Conservation (phyloP, 53 echinoderm and acorn worm species). For the Crossaster papposus region DNA sequence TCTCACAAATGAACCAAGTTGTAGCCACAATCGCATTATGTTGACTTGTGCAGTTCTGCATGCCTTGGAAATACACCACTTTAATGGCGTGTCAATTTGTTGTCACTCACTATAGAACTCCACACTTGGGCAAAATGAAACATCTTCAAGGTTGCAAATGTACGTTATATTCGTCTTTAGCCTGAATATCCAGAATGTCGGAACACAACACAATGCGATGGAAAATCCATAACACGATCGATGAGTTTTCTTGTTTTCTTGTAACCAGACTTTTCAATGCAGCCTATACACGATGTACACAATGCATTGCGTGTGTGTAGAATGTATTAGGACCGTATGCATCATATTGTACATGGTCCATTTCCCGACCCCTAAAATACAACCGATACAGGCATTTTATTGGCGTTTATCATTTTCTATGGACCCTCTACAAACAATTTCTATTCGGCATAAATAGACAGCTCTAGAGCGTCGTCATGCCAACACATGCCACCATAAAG, state of each 20-base stretch:
- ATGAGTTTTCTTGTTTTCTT: constrained; percentile 12
- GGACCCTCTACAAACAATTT: not conserved
- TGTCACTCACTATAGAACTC: not conserved
- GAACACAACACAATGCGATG: not conserved
- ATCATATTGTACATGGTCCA: not conserved
- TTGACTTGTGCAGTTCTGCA: not conserved
- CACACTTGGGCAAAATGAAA: not conserved
- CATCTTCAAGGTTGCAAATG: not conserved
- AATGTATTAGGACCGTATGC: not conserved
- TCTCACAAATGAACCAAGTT: not conserved
- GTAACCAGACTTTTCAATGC: constrained; percentile 9
- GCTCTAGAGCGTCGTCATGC: constrained; percentile 39
- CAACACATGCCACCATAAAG: constrained; percentile 27
- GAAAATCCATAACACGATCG: constrained; percentile 17
- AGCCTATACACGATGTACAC: not conserved
- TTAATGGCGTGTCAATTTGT: too few relatives aligned
- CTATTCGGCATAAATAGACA: constrained; percentile 23
- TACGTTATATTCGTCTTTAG: too few relatives aligned
- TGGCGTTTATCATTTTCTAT: constrained; percentile 2
- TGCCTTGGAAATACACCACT: not conserved
- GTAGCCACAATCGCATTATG: not conserved
- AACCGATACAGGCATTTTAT: not conserved
- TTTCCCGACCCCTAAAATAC: not conserved
- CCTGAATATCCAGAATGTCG: too few relatives aligned
- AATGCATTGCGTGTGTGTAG: too few relatives aligned